Evolutionary conservation across 2,797 vertebrate genomes (phyloP).

Genomic region (Nasua narica): DNA sequence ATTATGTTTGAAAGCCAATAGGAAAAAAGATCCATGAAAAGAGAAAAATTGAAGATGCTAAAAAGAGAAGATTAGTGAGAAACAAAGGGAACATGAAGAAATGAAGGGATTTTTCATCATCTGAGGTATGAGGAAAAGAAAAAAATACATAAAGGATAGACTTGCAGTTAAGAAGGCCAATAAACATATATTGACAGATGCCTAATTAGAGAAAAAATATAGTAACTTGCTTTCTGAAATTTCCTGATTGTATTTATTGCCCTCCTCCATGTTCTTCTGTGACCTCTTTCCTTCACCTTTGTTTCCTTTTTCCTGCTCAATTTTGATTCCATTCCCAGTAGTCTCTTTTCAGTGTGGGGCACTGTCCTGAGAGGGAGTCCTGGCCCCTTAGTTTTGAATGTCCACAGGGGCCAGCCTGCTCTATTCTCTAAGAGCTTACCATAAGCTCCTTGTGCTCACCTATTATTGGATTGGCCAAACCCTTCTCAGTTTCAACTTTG

Average conservation of each 20-base stretch:
- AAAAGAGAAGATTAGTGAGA: background rate
- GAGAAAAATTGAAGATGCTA: background rate
- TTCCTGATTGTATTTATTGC: background rate
- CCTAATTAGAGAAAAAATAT: background rate
- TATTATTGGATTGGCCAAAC: background rate
- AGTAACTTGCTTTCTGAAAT: background rate
- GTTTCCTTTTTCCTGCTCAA: background rate
- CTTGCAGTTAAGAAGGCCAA: background rate
- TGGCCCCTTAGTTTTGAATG: background rate
- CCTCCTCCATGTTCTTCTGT: background rate
- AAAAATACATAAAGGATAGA: background rate
- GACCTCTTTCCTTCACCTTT: background rate
- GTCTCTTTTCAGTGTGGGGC: background rate
- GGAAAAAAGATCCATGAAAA: background rate
- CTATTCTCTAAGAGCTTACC: background rate
- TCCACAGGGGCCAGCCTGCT: background rate
- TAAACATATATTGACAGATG: background rate
- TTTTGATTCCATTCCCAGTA: background rate
- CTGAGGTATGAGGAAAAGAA: background rate
- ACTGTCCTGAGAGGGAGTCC: background rate
- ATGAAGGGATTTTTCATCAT: background rate
- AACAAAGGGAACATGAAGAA: background rate
- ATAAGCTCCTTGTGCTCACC: background rate
- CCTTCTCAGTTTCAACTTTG: background rate
- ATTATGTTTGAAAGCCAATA: background rate